phyloP scores from a whole-genome alignment of 2,113 vertebrate species.

The Grallaria varia region DNA sequence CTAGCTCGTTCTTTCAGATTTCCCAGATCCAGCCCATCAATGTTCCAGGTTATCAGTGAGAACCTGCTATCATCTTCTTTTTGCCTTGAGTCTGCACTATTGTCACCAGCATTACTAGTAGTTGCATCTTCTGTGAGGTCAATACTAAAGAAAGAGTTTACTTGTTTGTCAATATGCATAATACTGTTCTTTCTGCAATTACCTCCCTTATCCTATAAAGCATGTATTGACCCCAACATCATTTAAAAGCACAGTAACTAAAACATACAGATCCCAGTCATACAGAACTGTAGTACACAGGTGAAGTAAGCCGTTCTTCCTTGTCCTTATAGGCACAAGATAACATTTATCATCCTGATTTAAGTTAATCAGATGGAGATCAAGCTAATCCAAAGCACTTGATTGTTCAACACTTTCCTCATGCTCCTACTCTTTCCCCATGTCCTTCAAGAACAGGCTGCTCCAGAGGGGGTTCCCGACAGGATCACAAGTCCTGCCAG shows the following conservation, averaged over 20 bases:
- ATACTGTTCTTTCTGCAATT: background rate
- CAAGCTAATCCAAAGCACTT: background rate
- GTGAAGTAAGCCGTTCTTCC: background rate
- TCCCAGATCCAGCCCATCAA: conserved; percentile 87
- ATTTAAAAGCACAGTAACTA: background rate
- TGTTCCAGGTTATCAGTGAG: conserved; percentile 90
- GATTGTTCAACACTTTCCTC: background rate
- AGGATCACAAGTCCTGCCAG: background rate
- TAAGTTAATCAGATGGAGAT: background rate
- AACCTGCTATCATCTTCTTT: conserved; percentile 77
- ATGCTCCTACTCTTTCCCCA: rapidly evolving
- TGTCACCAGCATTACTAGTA: background rate
- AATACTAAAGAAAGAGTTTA: conserved; percentile 75
- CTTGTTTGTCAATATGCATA: background rate
- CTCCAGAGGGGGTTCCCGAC: background rate
- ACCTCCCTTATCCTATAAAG: background rate
- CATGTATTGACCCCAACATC: background rate
- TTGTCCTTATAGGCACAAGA: background rate
- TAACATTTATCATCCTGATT: background rate
- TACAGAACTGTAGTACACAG: background rate
- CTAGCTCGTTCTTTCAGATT: conserved; percentile 82
- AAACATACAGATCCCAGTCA: background rate
- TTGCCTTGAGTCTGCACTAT: background rate
- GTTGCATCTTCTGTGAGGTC: conserved; percentile 83
- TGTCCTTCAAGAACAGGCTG: background rate